phyloP scores from a whole-genome alignment of 2,797 vertebrate genomes.

The Novumbra hubbsi region DNA sequence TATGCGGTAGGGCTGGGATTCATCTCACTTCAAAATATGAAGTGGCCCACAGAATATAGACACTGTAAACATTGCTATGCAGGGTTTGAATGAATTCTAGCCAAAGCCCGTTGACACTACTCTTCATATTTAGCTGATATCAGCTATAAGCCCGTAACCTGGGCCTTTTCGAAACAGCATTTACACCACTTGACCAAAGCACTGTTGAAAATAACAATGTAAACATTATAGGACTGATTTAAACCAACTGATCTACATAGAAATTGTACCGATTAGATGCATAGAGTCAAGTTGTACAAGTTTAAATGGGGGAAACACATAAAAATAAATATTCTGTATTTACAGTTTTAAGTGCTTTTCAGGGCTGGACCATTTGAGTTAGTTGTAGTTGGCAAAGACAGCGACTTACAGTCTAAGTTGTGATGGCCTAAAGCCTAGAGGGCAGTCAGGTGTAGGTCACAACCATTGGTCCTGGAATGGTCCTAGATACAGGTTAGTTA shows the following conservation, averaged over 20 bases:
- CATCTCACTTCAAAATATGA: no score
- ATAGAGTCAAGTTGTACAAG: slow-evolving; percentile 71
- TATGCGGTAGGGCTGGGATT: no score
- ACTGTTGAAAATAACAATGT: slow-evolving; percentile 72
- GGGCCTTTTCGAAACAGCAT: slow-evolving; percentile 54
- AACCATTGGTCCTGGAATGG: not conserved
- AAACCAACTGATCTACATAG: slow-evolving; percentile 50
- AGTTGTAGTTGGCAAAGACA: slow-evolving; percentile 12
- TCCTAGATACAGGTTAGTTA: not conserved
- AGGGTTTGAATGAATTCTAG: no score
- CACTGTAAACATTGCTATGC: no score
- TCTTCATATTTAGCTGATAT: slow-evolving; percentile 14
- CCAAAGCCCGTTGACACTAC: slow-evolving; percentile 12
- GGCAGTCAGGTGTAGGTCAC: not conserved
- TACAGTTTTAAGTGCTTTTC: slow-evolving; percentile 29
- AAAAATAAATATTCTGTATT: slow-evolving; percentile 18
- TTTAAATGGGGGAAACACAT: slow-evolving; percentile 31
- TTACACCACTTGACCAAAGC: slow-evolving; percentile 61
- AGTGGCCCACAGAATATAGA: no score
- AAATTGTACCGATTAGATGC: slow-evolving; percentile 65
- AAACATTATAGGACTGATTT: slow-evolving; percentile 73
- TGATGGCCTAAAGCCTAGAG: not conserved
- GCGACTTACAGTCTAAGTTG: not conserved
- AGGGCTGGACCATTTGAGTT: slow-evolving; percentile 7
- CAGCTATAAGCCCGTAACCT: slow-evolving; percentile 47